Conservation (phyloP, 2,888 invertebrate species). For the Pterostichus madidus region DNA sequence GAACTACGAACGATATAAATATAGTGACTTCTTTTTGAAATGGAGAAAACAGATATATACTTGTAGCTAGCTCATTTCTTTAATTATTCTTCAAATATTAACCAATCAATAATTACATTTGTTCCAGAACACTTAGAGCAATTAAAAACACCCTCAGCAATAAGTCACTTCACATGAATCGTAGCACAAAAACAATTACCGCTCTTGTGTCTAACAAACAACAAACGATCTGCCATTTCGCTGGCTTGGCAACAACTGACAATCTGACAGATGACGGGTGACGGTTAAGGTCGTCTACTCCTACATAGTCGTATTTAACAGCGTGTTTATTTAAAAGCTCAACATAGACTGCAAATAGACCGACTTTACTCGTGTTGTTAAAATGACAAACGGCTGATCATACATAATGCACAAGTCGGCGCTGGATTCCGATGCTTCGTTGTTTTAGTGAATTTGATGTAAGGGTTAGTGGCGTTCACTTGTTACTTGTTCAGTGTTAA, state of each 20-base stretch:
- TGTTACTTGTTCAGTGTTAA: neutral
- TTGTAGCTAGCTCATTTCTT: no score
- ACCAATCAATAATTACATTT: no score
- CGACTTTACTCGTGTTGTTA: slow-evolving; percentile 48
- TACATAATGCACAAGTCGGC: slow-evolving; percentile 56
- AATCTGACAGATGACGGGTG: slow-evolving; percentile 40
- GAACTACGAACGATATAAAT: no score
- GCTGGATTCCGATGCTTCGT: slow-evolving; percentile 34
- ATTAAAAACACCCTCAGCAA: neutral
- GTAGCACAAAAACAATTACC: slow-evolving; percentile 27
- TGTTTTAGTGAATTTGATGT: slow-evolving; percentile 15
- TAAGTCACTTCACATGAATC: neutral
- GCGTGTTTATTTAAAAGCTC: slow-evolving; percentile 61
- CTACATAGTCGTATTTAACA: slow-evolving; percentile 39
- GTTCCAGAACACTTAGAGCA: neutral
- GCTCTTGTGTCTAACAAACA: slow-evolving; percentile 20
- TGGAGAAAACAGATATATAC: no score
- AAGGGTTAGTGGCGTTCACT: neutral
- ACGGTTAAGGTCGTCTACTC: slow-evolving; percentile 29
- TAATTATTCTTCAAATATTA: no score
- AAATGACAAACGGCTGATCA: slow-evolving; percentile 63
- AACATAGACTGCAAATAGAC: slow-evolving; percentile 60
- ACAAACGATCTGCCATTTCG: neutral
- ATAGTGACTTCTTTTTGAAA: no score
- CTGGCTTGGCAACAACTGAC: neutral